phyloP scores from a whole-genome alignment of 2,888 invertebrate genomes.

The Eudemis profundana region DNA sequence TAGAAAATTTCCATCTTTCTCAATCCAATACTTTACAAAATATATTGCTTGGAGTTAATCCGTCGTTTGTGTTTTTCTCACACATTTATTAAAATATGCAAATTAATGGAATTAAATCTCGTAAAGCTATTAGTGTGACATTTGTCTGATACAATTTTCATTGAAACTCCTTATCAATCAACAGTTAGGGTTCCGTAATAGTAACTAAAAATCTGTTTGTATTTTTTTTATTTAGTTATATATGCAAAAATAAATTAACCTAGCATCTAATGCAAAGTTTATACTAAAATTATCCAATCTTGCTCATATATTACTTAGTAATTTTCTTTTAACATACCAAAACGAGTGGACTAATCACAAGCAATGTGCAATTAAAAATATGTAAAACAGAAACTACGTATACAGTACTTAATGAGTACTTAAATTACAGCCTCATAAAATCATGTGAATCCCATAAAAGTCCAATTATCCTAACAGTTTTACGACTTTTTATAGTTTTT shows the following conservation, averaged over 20 bases:
- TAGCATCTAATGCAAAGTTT: too few relatives aligned
- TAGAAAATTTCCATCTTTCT: too few relatives aligned
- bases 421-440: slow-evolving; percentile 9
- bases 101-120: slow-evolving; percentile 16
- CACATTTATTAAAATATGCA: slow-evolving; percentile 6
- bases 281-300: too few relatives aligned
- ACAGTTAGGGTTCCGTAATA: neutral
- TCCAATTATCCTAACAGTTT: slow-evolving; percentile 14
- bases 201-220: neutral
- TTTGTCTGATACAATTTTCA: neutral
- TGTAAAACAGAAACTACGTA: too few relatives aligned
- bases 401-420: neutral
- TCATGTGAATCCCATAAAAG: neutral
- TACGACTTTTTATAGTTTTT: slow-evolving; percentile 24
- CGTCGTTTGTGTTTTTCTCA: too few relatives aligned
- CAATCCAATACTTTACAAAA: too few relatives aligned
- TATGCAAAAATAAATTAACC: too few relatives aligned
- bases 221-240: neutral
- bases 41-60: too few relatives aligned
- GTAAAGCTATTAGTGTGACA: neutral
- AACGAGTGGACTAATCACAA: too few relatives aligned
- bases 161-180: neutral
- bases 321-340: too few relatives aligned
- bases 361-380: too few relatives aligned
- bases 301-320: too few relatives aligned